Base-by-base conservation (phyloP, 1,140 invertebrate genomes). In the Sarcophaga peregrina region DNA sequence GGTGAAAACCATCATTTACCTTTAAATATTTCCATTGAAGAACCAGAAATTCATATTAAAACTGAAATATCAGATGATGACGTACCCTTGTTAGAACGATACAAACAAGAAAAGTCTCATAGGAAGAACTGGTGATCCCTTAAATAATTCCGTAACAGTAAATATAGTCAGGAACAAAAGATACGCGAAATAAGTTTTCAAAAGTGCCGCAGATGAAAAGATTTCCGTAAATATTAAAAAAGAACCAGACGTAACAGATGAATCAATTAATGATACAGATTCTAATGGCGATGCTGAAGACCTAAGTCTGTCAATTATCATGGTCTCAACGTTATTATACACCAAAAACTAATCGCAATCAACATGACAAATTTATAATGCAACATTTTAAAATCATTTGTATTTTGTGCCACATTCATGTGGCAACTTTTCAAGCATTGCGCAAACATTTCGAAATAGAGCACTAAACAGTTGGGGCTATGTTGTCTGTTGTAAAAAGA, bases 401-500 rank as follows among this genome's bases (percentile, higher is more conserved):
- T 25, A 11, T 78, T 11, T 9, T 52, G 47, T 78, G 75, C 7
- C 15, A 52, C 5, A 13, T 20, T 5, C 75, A 47, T 9, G 20
- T 78, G 75, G 15, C 52, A 20, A 52, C 47, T 0, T 78, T 78
- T 20, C 6, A 50, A 20, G 17, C 17, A 15, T 17, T 78, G 20
- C 50, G 75, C 9, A 78, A 78, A 78, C 75, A 78, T 78, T 78
- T 78, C 9, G 20, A 78, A 20, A 20, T 20, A 25, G 3, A 78
- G 10, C 75, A 78, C n/a, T 11, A 48, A 78, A 13, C n/a, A 78
- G 25, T 20, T 15, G 1, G 1, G 75, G 75, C n/a, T 48, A 78
- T 78, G 47, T 52, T 10, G 37, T 50, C 15, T 78, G 75, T 50
- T 78, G 75, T 25, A 78, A 50, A 25, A 78, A 78, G 47, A 78